Evolutionary conservation across 2,888 invertebrate genomes (phyloP), one percentile per base, ranked within the genome.

Genomic region (Malthinus flaveolus): DNA sequence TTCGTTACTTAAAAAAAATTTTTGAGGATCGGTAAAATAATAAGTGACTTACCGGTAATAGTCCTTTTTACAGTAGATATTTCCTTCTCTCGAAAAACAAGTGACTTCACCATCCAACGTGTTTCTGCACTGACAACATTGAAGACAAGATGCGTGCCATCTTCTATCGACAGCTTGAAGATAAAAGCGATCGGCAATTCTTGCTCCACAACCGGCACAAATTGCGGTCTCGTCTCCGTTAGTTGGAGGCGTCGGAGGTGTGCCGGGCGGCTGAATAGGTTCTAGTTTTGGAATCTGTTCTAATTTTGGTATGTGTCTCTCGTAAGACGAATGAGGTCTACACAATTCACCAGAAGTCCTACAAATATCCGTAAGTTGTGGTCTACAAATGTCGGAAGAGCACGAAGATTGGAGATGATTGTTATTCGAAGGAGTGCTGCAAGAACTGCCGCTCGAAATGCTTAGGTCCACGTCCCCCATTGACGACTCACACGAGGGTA

Each of bases 51-150:
- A 97, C 97, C 94, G 90, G 84, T 93, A 92, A 81, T 97, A 97
- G 81, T 97, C 96, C 76, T 92, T 93, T 83, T 95, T 95, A 86
- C 97, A 97, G 81, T 93, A 96, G 73, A 96, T 95, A 77, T 91
- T 91, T 71, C 93, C 94, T 78, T 95, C 94, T 68, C 93, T 85
- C 65, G 93, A 90, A 79, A 95, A 97, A 80, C 96, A 97, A 68
- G 95, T 90, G 75, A 90, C 87, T 78, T 96, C 94, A 1, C 93
- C 88, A 78, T 96, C 96, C 68, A 97, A 84, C 3, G 91, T 89
- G 80, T 90, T 87, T 73, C 91, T 87, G 80, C 97, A 97, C 77
- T 94, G 91, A 75, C 89, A 91, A 80, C 96, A 97, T 75, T 92
- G 88, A 33, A 97, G 84, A 76, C 96, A 97, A 57, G 91, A 86